Evolutionary conservation across 2,797 vertebrate species (phyloP), one percentile per base, ranked within the genome.

Genomic region (Galagoides demidoff): DNA sequence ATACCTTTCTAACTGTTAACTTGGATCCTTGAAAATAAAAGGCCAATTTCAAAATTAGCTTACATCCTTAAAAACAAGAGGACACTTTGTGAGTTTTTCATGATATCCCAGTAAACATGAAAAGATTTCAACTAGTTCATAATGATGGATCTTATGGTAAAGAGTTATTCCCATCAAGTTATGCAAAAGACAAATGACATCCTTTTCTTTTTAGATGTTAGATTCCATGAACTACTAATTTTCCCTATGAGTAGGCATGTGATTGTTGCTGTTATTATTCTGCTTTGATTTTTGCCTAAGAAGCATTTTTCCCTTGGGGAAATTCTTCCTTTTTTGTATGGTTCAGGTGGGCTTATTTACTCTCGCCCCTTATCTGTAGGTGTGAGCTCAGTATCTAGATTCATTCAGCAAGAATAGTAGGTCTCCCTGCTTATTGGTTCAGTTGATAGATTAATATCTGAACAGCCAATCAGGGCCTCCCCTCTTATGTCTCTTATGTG

Each of bases 41-140:
- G 16, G 9, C 49, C 37, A 39, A 34, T 74, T 82, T 89, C 14
- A 52, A 4, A 52, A 52, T 94, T 81, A n/a, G 49, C 3, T 76
- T 43, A 29, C 34, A 78, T 37, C 13, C 19, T 90, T 66, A 27
- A 59, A 90, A 94, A 89, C 57, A 86, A 64, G 6, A 79, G 11
- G 11, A 68, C 31, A 43, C 23, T 77, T 84, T 90, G 71, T 86
- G 61, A 68, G 66, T 52, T 71, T 74, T 78, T 92, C 20, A 27
- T 14, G 74, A 52, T 29, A 85, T 92, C 29, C 70, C 23, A 61
- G 52, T 37, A 11, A 94, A 63, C 27, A 82, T 59, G 66, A 85
- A 82, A 34, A 82, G 23, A 90, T 89, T 81, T 83, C 63, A 86
- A 61, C 61, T 22, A 29, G 59, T 77, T 88, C n/a, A 88, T 71